These are phyloP conservation scores for Numenius phaeopus DNA, from an alignment of 2,797 vertebrate species.

Conservation along the genomic window DNA sequence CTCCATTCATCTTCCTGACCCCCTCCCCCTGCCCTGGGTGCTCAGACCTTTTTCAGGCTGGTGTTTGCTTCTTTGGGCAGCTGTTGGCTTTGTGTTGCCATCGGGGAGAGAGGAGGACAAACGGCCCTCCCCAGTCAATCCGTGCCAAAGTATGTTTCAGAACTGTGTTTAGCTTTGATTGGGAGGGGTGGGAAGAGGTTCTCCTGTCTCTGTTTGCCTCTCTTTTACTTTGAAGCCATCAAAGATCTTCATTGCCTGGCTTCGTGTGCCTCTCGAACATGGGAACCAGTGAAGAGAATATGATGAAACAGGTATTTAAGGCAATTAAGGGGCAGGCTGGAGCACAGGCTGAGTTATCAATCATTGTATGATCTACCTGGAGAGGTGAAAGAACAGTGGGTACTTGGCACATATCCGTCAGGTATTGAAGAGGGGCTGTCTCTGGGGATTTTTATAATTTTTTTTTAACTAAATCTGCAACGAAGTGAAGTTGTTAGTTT, in stretches of 20 bases:
- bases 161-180: neutral
- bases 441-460: neutral
- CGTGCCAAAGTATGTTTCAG: neutral
- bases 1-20: neutral
- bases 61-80: neutral
- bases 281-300: neutral
- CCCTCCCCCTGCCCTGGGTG: fast-evolving
- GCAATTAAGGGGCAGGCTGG: constrained; percentile 50
- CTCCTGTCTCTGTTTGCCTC: neutral
- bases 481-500: neutral
- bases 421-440: neutral
- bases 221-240: neutral
- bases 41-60: neutral
- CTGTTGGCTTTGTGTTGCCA: neutral
- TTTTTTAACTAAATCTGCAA: neutral
- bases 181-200: constrained; percentile 2
- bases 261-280: neutral
- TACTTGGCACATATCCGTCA: neutral
- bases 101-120: neutral
- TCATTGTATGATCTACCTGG: neutral
- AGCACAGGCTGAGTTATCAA: constrained; percentile 44
- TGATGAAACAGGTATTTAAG: constrained; percentile 29
- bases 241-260: neutral
- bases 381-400: neutral
- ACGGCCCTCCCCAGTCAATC: neutral